These are phyloP conservation scores for Centropristis striata DNA, from an alignment of 2,113 vertebrate species.

Conservation along the genomic window DNA sequence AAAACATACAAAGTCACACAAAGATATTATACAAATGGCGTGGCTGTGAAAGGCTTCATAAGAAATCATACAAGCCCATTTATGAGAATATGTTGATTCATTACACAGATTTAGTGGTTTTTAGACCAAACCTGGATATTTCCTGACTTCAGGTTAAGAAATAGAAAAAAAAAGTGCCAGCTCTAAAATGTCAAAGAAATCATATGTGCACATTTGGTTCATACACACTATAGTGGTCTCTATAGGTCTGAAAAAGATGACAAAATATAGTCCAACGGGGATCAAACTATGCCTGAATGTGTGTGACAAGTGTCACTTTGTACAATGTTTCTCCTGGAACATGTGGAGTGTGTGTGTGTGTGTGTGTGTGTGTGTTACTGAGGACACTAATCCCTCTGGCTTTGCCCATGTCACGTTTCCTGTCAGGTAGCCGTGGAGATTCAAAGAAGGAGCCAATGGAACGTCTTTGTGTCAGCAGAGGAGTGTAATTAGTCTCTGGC, in stretches of 20 bases:
- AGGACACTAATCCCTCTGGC: conserved; percentile 63
- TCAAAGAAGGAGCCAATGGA: conserved; percentile 59
- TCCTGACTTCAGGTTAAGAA: background rate
- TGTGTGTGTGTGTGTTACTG: conserved; percentile 1
- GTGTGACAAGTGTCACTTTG: conserved; percentile 13
- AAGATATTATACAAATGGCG: no score
- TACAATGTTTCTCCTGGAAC: background rate
- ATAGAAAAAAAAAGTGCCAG: background rate
- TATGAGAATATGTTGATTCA: no score
- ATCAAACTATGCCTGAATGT: background rate
- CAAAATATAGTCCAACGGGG: background rate
- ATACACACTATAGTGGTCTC: background rate
- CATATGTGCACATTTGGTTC: no score
- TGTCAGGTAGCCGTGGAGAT: conserved; percentile 71
- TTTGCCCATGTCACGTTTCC: conserved; percentile 72
- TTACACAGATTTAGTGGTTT: no score
- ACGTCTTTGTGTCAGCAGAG: conserved; percentile 71
- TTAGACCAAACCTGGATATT: no score
- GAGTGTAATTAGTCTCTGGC: conserved; percentile 69
- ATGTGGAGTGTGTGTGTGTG: conserved; percentile 2
- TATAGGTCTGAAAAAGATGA: background rate
- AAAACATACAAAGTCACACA: no score
- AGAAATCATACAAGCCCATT: no score
- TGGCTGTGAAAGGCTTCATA: no score
- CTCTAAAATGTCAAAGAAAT: background rate